Evolutionary conservation across 2,797 vertebrate genomes (phyloP).

Genomic region (Eulemur rubriventer): DNA sequence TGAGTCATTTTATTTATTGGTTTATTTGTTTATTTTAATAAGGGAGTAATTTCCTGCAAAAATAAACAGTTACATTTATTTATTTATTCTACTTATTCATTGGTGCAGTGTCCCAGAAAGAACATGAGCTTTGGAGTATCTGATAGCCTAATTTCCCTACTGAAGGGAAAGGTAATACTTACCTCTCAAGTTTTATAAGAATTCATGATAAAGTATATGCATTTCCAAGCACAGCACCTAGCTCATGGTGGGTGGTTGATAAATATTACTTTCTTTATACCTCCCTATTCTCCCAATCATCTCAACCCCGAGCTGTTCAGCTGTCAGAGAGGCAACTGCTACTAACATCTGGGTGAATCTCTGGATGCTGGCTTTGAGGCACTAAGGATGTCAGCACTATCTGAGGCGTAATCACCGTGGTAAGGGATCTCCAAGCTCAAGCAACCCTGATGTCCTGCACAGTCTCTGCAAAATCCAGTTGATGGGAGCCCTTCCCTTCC

Average conservation of each 20-base stretch:
- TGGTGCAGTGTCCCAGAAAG: background rate
- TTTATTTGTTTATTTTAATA: slow-evolving; percentile 58
- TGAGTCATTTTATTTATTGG: slow-evolving; percentile 57
- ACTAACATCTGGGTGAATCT: background rate
- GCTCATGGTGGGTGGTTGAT: background rate
- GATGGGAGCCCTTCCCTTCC: background rate
- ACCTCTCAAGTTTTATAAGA: background rate
- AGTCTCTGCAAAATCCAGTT: background rate
- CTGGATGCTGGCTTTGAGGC: background rate
- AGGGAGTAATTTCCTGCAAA: slow-evolving; percentile 48
- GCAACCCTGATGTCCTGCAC: background rate
- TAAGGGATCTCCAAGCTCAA: background rate
- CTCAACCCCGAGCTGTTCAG: background rate
- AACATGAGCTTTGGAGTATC: background rate
- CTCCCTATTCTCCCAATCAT: background rate
- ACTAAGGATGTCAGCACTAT: background rate
- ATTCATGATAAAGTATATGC: background rate
- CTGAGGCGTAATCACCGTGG: background rate
- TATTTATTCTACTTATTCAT: slow-evolving; percentile 53
- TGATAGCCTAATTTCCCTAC: background rate
- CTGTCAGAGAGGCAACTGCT: background rate
- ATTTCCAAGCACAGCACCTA: background rate
- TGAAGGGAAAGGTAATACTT: background rate
- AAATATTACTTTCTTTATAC: background rate
- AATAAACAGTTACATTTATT: slow-evolving; percentile 3